Evolutionary conservation across 2,113 vertebrate species (phyloP).

Genomic region (Mystacornis crossleyi): DNA sequence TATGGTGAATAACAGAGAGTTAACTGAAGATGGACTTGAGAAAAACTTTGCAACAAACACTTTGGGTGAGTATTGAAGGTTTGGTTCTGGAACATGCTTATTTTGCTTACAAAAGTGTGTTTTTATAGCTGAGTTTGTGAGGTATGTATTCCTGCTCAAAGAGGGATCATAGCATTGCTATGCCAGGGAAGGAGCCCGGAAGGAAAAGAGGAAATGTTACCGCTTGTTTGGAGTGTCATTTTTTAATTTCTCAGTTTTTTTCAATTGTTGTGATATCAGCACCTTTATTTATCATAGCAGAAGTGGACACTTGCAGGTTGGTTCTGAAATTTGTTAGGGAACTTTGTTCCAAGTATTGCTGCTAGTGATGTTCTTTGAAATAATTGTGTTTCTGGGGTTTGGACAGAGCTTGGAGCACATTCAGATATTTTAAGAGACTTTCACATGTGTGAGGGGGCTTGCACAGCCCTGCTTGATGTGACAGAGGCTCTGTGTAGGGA

Average conservation of each 20-base stretch:
- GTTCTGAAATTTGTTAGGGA: neutral
- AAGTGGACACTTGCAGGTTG: neutral
- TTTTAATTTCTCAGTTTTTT: neutral
- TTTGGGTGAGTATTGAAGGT: slow-evolving; percentile 73
- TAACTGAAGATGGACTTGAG: slow-evolving; percentile 84
- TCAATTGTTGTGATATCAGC: neutral
- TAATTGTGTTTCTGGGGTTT: neutral
- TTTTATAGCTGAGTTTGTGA: neutral
- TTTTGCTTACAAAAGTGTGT: neutral
- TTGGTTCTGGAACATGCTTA: neutral
- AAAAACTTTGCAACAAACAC: slow-evolving; percentile 88
- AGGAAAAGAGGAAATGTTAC: neutral
- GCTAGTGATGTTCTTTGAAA: neutral
- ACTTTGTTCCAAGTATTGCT: neutral
- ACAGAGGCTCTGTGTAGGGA: neutral
- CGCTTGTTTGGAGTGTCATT: neutral
- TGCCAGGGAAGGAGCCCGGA: neutral
- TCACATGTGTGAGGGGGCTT: neutral
- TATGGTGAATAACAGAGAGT: slow-evolving; percentile 84
- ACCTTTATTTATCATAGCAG: neutral
- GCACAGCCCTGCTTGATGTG: neutral
- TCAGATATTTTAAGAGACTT: neutral
- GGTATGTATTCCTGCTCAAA: neutral
- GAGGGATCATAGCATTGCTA: neutral
- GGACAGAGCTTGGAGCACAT: fast-evolving